Conservation (phyloP, 2,113 vertebrate genomes). For the Trichechus manatus region DNA sequence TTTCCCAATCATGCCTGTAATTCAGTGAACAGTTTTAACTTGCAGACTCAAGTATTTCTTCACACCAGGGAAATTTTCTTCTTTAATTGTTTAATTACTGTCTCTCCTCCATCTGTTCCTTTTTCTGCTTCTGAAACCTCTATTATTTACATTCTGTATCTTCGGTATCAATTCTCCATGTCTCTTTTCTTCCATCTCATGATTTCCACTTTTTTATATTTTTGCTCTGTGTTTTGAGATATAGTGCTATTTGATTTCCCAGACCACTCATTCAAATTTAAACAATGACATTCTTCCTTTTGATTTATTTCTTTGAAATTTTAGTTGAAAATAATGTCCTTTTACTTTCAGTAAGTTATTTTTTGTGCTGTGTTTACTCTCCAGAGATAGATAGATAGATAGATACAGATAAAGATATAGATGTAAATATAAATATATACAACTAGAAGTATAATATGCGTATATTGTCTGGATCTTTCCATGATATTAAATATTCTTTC, state of each 20-base stretch:
- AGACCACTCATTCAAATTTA: neutral
- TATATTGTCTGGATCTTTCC: neutral
- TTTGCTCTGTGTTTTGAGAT: conserved; percentile 1
- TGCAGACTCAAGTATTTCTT: neutral
- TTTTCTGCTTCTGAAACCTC: conserved; percentile 1
- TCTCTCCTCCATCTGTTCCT: neutral
- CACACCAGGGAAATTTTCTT: neutral
- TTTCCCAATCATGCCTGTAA: neutral
- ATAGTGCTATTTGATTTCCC: conserved; percentile 26
- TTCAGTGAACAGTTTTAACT: conserved; percentile 35
- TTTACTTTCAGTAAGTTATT: neutral
- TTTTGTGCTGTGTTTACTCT: neutral
- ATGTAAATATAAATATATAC: neutral
- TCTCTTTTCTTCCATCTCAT: neutral
- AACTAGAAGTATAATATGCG: neutral
- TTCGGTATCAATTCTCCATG: neutral
- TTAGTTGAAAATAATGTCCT: neutral
- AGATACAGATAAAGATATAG: no score
- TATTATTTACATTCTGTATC: neutral
- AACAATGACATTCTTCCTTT: neutral
- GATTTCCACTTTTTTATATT: conserved; percentile 9
- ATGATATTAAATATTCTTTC: neutral
- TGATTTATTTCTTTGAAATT: neutral
- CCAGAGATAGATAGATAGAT: neutral
- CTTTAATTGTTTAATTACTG: conserved; percentile 42